Evolutionary conservation across 2,797 vertebrate genomes (phyloP), one percentile per base, ranked within the genome.

Genomic region (Pseudomugil gertrudae): DNA sequence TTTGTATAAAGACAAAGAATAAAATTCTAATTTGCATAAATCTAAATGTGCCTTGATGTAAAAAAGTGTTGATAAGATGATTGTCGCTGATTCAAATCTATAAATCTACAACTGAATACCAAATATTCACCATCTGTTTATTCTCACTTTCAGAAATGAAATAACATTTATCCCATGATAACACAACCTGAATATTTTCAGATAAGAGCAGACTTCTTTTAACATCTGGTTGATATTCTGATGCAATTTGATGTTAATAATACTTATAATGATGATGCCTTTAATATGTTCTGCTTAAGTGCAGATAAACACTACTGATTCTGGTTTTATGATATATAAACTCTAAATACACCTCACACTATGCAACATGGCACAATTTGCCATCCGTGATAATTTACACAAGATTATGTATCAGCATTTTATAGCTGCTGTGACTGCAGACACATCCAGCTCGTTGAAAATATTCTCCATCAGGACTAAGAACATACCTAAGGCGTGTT

Each of bases 241-340:
- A 71, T 58, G 76, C 62, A 83, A 60, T 76, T 66, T 71, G 38
- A 79, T 65, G 38, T 71, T 60, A 72, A 73, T 76, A 52, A 80
- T 62, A 57, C 59, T 63, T 65, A 76, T 74, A 83, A 79, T 63
- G 67, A 76, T 48, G 45, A 71, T 72, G 77, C 63, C 43, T 76
- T 76, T 67, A 62, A 82, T 80, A 69, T 32, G 57, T 73, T 80
- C 74, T n/a, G 69, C 87, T 75, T 45, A 73, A 75, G 68, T 66
- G 63, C 64, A 81, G 67, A 79, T 72, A 13, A 79, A 71, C 24
- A 48, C 26, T 40, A 48, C 26, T 65, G 29, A 17, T 63, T 63
- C 33, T 76, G 19, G 50, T 74, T 57, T 76, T 62, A 52, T 61
- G 19, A 7, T 26, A 33, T 65, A 35, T 54, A 43, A 79, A 76